Evolutionary conservation across 2,888 invertebrate genomes (phyloP).

Genomic region (Cactoblastis cactorum): DNA sequence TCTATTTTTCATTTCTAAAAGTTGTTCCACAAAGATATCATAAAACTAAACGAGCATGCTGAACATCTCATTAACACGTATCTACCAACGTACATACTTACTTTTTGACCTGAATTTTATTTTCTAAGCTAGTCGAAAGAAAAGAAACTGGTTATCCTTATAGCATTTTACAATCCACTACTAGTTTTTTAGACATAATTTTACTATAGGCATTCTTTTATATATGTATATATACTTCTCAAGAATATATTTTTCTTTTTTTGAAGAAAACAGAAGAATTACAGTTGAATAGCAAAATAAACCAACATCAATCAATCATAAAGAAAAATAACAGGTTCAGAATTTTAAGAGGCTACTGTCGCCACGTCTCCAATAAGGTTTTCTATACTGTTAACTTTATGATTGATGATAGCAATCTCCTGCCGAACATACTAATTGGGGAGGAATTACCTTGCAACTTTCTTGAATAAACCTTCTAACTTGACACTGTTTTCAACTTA

Average conservation of each 20-base stretch:
- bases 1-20: background rate
- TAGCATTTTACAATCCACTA: no score
- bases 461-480: background rate
- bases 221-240: no score
- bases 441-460: background rate
- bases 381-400: background rate
- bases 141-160: no score
- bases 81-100: background rate
- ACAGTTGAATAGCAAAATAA: background rate
- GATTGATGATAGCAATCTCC: slow-evolving; percentile 2
- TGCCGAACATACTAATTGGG: background rate
- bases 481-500: background rate
- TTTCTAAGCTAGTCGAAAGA: no score
- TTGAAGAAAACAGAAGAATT: background rate
- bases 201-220: no score
- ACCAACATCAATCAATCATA: background rate
- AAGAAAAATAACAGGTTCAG: background rate
- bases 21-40: background rate
- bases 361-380: background rate
- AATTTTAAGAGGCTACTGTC: background rate
- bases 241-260: background rate
- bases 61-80: background rate
- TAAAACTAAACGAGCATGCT: background rate
- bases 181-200: no score
- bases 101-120: background rate